Base-by-base conservation (phyloP, 2,113 vertebrate species). In the Pseudorectes ferrugineus region DNA sequence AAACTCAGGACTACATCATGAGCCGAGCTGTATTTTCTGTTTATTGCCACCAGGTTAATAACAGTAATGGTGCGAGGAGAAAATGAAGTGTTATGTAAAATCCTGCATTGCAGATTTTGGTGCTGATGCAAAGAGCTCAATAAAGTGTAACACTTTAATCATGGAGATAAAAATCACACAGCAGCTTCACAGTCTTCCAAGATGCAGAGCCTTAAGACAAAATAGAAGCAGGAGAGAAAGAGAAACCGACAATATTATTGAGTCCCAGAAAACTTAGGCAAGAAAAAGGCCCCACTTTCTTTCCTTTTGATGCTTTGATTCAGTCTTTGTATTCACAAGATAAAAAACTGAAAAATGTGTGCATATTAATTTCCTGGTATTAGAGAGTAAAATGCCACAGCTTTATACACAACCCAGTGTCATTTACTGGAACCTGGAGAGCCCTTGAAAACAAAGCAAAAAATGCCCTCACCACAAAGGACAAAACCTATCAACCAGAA, bases 111-210 rank as follows among this genome's bases (percentile, higher is more conserved):
- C 97, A 98, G 97, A 97, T 97, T 97, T 96, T 96, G 97, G 94
- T 95, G 96, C 96, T 97, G 97, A 98, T 97, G 97, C 97, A 97
- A 97, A 98, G 96, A 97, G 97, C 97, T 98, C 98, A 98, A 98
- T 98, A 98, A 98, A 97, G 96, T 97, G 92, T 97, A 98, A 96
- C 95, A 94, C 97, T 98, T 98, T 98, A 98, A 98, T 98, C 97
- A 98, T 94, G 95, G 96, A 98, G 98, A 98, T 98, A 98, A 98
- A 98, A 98, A 98, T 97, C 98, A 94, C 95, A 97, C 54, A 76
- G 95, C 95, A 92, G 93, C 96, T 92, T 95, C 95, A 90, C 82
- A 96, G 92, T 67, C 85, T 97, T 98, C 95, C 96, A 97, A 97
- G 97, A 94, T 95, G 73, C 94, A 95, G 95, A 97, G 95, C 94